A percentile compares a stretch with the other conserved stretches of the same genome.
Conservation (phyloP, 2,888 invertebrate species). For the Synanthedon andrenaeformis region DNA sequence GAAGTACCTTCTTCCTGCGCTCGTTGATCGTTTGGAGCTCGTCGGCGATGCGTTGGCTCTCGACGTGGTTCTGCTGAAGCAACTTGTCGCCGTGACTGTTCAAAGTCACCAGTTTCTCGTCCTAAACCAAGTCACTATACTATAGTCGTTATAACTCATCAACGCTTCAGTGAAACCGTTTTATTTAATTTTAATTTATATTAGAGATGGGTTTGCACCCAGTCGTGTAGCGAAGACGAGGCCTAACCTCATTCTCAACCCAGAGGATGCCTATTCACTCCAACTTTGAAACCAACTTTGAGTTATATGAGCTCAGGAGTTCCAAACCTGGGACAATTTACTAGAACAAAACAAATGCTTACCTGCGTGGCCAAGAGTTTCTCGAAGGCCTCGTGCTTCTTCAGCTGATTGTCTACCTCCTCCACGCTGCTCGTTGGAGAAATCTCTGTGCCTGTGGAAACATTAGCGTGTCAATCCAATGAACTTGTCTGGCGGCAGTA, state of each 20-base stretch:
- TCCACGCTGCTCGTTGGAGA: conserved; percentile 81
- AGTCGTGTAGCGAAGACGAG: too few relatives aligned
- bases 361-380: conserved; percentile 83
- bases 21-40: conserved; percentile 81
- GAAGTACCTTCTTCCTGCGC: conserved; percentile 72
- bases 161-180: too few relatives aligned
- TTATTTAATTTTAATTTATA: too few relatives aligned
- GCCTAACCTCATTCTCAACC: too few relatives aligned
- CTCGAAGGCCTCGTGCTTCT: conserved; percentile 96
- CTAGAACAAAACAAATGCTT: conserved; percentile 1
- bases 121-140: conserved; percentile 58
- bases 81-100: conserved; percentile 89
- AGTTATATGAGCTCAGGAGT: too few relatives aligned
- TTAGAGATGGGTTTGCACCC: too few relatives aligned
- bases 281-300: too few relatives aligned
- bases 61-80: conserved; percentile 91
- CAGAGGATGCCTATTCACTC: too few relatives aligned
- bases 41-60: conserved; percentile 81
- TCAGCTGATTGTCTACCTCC: conserved; percentile 88
- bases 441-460: conserved; percentile 71
- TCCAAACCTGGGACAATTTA: too few relatives aligned
- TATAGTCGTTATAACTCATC: too few relatives aligned
- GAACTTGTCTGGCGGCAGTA: too few relatives aligned
- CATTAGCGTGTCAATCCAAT: neutral
- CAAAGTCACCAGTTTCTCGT: conserved; percentile 85